phyloP scores from a whole-genome alignment of 2,797 vertebrate species.

The Lycodopsis pacificus region DNA sequence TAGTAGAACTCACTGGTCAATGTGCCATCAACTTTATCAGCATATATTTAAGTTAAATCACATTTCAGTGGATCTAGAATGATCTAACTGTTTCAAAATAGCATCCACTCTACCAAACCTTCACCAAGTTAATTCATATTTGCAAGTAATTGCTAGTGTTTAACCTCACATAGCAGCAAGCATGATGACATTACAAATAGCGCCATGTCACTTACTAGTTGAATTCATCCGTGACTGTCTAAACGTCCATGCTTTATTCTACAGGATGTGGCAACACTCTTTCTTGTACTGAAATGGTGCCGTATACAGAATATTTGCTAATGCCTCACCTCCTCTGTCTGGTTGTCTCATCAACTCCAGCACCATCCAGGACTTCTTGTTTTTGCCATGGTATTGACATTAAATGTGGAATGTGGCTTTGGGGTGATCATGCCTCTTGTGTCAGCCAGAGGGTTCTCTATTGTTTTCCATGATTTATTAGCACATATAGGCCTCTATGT shows the following conservation, averaged over 20 bases:
- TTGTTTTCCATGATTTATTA: constrained; percentile 18
- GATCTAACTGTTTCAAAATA: background rate
- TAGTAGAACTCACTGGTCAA: constrained; percentile 3
- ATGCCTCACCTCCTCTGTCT: constrained; percentile 23
- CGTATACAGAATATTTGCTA: constrained; percentile 10
- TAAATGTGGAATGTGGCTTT: constrained; percentile 37
- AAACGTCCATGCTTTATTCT: background rate
- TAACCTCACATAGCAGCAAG: background rate
- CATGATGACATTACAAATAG: background rate
- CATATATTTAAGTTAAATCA: background rate
- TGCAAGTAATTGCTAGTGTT: background rate
- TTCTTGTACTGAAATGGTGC: background rate
- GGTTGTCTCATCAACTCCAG: constrained; percentile 42
- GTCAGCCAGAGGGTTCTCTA: background rate
- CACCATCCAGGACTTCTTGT: constrained; percentile 34
- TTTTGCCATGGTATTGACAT: constrained; percentile 33
- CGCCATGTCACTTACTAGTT: background rate
- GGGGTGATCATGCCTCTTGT: constrained; percentile 22
- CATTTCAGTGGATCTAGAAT: background rate
- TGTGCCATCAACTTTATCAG: background rate
- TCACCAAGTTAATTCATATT: background rate
- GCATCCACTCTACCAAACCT: background rate
- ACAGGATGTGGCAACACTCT: background rate
- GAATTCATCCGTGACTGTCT: background rate
- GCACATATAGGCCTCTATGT: background rate